Base-by-base conservation (phyloP, 2,113 vertebrate genomes). In the Pedionomus torquatus region DNA sequence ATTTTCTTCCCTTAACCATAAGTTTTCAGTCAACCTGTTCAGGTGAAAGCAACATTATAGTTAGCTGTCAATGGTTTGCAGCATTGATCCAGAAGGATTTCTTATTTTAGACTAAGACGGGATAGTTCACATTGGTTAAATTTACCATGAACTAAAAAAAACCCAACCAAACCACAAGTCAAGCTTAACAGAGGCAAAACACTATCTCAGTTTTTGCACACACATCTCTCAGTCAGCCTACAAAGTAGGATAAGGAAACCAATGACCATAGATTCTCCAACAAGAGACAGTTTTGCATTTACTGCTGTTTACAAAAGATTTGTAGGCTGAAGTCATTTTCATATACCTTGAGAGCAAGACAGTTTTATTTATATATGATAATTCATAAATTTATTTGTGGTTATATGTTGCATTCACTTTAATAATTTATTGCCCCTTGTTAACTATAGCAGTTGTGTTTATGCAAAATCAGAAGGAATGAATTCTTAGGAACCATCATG, bases 381-480 rank as follows among this genome's bases (percentile, higher is more conserved):
- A 90, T 83, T 88, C 39, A 44, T 33, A 58, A 90, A 23, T 89
- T 93, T 92, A 60, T 81, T 93, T 0, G 5, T 79, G n/a, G 72
- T 71, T 84, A 44, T 77, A 30, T 60, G 15, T 51, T 87, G 20
- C 44, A 33, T 94, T 87, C 44, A 41, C 11, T 64, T 75, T 65
- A 82, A 93, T 74, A 83, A 90, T 71, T 43, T 89, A 71, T 75
- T 75, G 48, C 17, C 35, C 31, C 54, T 66, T 93, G 70, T 95
- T 97, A 97, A 89, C 71, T 87, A 89, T 31, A 94, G 91, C 25
- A 75, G 60, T 89, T 94, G 43, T 41, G 12, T 78, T 96, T 96
- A 64, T 93, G 94, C 66, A 81, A 80, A 97, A 82, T 30, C 91
- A 96, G 93, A 81, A 83, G 44, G 46, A 89, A 78, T 44, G 65